phyloP scores from a whole-genome alignment of 2,888 invertebrate genomes.

The Agrotis segetum region DNA sequence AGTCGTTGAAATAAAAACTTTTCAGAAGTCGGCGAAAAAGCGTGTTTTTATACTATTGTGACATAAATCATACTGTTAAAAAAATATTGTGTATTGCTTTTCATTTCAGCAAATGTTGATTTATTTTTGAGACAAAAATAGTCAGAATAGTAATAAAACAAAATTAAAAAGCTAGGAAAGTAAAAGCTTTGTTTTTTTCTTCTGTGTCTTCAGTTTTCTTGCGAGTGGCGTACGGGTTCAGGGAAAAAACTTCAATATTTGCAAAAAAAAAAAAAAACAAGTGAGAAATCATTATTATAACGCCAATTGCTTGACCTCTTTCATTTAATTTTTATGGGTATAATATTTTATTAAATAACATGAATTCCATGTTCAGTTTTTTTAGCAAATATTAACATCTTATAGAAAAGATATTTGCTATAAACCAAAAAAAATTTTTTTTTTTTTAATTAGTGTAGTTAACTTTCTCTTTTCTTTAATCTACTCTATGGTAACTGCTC shows the following conservation, averaged over 20 bases:
- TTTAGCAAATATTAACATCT: conserved; percentile 41
- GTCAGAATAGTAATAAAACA: conserved; percentile 45
- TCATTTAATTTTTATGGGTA: neutral
- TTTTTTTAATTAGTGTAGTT: neutral
- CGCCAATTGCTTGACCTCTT: conserved; percentile 52
- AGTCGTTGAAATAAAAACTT: too few species aligned
- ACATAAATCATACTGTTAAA: neutral
- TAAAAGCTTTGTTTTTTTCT: neutral
- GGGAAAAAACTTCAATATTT: conserved; percentile 15
- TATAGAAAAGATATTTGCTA: conserved; percentile 30
- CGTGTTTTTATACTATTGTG: conserved; percentile 41
- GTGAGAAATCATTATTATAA: conserved; percentile 1
- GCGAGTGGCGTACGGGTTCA: neutral
- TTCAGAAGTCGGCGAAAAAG: conserved; percentile 3
- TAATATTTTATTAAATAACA: neutral
- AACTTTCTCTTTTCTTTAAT: too few species aligned
- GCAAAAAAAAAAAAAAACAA: conserved; percentile 8
- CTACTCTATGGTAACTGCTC: neutral
- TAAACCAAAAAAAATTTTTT: neutral
- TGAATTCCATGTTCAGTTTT: neutral
- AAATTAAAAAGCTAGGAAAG: conserved; percentile 5
- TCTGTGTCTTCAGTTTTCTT: conserved; percentile 4
- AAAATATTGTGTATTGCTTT: too few species aligned
- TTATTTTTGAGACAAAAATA: neutral
- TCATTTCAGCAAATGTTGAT: too few species aligned